These are phyloP conservation scores for Caenorhabditis becei DNA, from an alignment of 2,888 invertebrate species.

Conservation along the genomic window DNA sequence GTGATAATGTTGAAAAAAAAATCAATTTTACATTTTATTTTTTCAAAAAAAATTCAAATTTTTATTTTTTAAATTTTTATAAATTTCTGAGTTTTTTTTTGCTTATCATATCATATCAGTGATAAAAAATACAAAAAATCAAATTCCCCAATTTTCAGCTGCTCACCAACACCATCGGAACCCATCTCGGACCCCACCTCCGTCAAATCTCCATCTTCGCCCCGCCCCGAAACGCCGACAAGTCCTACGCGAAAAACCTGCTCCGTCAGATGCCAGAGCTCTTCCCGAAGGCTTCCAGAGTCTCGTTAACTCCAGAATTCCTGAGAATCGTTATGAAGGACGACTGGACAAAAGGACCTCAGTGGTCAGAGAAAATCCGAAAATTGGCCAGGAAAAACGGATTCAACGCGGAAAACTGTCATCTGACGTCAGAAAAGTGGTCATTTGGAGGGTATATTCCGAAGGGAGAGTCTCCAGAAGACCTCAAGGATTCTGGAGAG, in stretches of 20 bases:
- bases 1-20: background rate
- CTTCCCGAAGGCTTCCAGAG: conserved; percentile 14
- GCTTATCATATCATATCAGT: no score
- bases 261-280: conserved; percentile 21
- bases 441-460: conserved; percentile 20
- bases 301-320: conserved; percentile 29
- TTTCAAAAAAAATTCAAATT: background rate
- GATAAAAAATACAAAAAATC: background rate
- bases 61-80: background rate
- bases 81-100: no score
- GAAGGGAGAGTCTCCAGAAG: conserved; percentile 32
- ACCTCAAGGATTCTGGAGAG: conserved; percentile 11
- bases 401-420: conserved; percentile 28
- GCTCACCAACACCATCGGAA: conserved; percentile 27
- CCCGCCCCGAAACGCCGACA: conserved; percentile 23
- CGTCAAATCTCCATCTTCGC: conserved; percentile 37
- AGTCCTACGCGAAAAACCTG: conserved; percentile 11
- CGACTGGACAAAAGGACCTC: background rate
- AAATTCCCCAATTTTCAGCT: conserved; percentile 7
- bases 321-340: conserved; percentile 20
- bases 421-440: conserved; percentile 15
- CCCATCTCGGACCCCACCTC: conserved; percentile 28
- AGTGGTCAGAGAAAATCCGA: conserved; percentile 35
- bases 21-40: no score
- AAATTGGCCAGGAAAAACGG: conserved; percentile 22